Base-by-base conservation (phyloP, 1,140 invertebrate species). In the Acromyrmex echinatior region DNA sequence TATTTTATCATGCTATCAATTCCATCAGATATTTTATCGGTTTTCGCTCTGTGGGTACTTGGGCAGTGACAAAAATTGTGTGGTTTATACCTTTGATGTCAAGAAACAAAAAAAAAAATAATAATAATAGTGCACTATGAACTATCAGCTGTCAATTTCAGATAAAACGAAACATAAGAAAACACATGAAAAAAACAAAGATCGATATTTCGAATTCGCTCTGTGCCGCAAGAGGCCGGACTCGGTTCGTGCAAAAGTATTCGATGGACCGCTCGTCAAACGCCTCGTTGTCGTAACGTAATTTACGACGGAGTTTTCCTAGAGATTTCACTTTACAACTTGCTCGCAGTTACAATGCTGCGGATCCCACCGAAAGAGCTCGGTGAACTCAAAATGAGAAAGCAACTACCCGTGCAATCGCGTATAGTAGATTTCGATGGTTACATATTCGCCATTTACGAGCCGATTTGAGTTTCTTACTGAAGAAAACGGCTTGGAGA, bases 241-340 rank as follows among this genome's bases (percentile, higher is more conserved):
- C 28, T 3, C 45, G 18, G 21, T 49, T 25, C 45, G 35, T 39
- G 39, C 12, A 68, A 73, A 39, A 58, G 25, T 25, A 70, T 28
- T 60, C 66, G 45, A 35, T 21, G 51, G 82, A 76, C 65, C 56
- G 71, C 60, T 88, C 82, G 81, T 87, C 65, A 76, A 74, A 78
- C 68, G 66, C 53, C 71, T 71, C 28, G 63, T 87, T 28, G 86
- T 80, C 86, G 90, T 77, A 88, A 86, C 53, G 78, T 90, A 92
- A 92, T 92, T 92, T 92, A 92, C 71, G 89, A 82, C 39, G 51
- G 35, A 70, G 66, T 53, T 39, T 73, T 53, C 14, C 53, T 90
- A 86, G 45, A 91, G 91, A 91, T 91, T 91, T 91, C 90, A 90
- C 90, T 79, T 91, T 91, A 90, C 89, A 58, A 87, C 79, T 87